Base-by-base conservation (phyloP, 1,140 invertebrate genomes). In the Marisa cornuarietis region DNA sequence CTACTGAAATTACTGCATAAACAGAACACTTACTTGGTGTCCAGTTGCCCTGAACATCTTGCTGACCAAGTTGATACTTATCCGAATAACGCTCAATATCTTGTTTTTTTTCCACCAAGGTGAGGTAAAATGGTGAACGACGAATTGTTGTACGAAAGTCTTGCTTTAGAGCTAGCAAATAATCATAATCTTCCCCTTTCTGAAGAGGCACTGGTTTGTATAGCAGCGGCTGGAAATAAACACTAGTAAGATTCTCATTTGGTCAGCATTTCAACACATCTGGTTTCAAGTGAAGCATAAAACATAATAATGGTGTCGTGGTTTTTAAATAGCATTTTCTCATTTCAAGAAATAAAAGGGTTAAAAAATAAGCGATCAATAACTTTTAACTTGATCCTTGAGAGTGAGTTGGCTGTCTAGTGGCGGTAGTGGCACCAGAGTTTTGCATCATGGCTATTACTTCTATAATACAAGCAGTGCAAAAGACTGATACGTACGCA, bases 21-120 rank as follows among this genome's bases (percentile, higher is more conserved):
- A 49, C 24, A 31, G n/a, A n/a, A 31, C n/a, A 63, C 76, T 76
- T 77, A 89, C 87, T 87, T 84, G 88, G 87, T 51, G 79, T 79
- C 85, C 84, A 88, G 16, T 78, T 81, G 24, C 20, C 54, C 16
- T 75, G 58, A 42, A 63, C 71, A 42, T 89, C 87, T 51, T 80
- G 66, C 61, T 83, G 73, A 51, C 79, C 83, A 1, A 82, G 52
- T 65, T 94, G 91, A 84, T 94, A 93, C 81, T 93, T 92, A 84
- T 95, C 94, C 0, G 94, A 94, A 87, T 94, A 93, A 26, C 94
- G 91, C 84, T 95, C 93, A 18, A 94, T 92, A 71, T 94, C 93
- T 84, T 92, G 93, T 82, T 93, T 93, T 62, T 91, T 87, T 62
- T 91, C 88, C 77, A 88, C 84, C 62, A 91, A 87, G 83, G 88